phyloP scores from a whole-genome alignment of 2,888 invertebrate genomes.

The Dicyrtoma fusca region DNA sequence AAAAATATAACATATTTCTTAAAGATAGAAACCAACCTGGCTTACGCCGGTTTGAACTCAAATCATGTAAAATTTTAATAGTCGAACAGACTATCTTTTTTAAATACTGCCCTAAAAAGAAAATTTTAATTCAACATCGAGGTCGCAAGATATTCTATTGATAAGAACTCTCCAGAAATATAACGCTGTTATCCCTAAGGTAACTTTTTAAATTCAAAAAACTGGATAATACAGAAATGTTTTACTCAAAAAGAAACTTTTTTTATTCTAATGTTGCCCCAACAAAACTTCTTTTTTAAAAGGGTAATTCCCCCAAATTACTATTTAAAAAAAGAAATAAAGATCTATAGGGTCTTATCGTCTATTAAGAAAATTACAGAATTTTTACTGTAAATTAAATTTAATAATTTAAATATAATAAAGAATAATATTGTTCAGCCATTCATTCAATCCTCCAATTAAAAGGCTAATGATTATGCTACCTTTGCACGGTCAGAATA shows the following conservation, averaged over 20 bases:
- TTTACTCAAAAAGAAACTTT: slow-evolving; percentile 64
- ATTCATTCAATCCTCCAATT: slow-evolving; percentile 78
- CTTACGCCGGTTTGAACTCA: slow-evolving; percentile 85
- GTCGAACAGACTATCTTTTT: slow-evolving; percentile 70
- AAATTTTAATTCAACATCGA: slow-evolving; percentile 85
- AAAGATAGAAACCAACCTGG: slow-evolving; percentile 84
- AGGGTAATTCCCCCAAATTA: slow-evolving; percentile 58
- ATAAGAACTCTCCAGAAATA: slow-evolving; percentile 75
- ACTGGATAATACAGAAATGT: slow-evolving; percentile 65
- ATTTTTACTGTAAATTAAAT: slow-evolving; percentile 69
- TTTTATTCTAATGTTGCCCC: slow-evolving; percentile 69
- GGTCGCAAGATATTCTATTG: slow-evolving; percentile 77
- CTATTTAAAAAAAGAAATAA: slow-evolving; percentile 62
- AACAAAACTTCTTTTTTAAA: slow-evolving; percentile 64
- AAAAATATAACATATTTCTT: slow-evolving; percentile 67
- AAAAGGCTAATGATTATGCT: slow-evolving; percentile 80
- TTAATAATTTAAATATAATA: slow-evolving; percentile 65
- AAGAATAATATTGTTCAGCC: slow-evolving; percentile 70
- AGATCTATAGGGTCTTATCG: slow-evolving; percentile 81
- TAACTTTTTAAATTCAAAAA: slow-evolving; percentile 71
- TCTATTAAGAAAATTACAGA: slow-evolving; percentile 70
- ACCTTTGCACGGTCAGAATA: slow-evolving; percentile 79
- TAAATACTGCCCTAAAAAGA: slow-evolving; percentile 70
- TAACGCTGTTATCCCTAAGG: slow-evolving; percentile 85
- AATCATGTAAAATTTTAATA: slow-evolving; percentile 83